Percentiles rank a stretch among this genome's conserved stretches.
Conservation (phyloP, 2,113 vertebrate species). For the Desmodus rotundus region DNA sequence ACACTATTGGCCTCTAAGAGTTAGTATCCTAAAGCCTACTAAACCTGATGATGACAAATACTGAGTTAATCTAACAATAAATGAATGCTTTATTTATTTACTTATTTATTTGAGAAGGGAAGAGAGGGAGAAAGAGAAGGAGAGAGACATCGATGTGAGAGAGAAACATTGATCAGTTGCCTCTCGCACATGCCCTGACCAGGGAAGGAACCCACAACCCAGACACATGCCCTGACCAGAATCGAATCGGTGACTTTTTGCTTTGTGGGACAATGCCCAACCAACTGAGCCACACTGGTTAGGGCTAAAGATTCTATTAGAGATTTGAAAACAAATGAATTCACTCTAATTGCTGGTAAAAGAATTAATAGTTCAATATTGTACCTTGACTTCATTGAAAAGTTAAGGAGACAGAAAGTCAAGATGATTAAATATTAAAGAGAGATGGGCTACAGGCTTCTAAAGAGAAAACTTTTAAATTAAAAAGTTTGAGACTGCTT, state of each 20-base stretch:
- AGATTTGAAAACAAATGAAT: conserved; percentile 29
- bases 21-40: background rate
- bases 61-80: background rate
- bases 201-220: no score
- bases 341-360: background rate
- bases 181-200: no score
- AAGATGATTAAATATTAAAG: conserved; percentile 23
- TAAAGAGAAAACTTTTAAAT: background rate
- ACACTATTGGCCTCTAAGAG: background rate
- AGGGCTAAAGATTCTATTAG: background rate
- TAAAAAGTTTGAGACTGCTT: background rate
- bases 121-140: no score
- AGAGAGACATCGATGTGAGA: no score
- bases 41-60: background rate
- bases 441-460: background rate
- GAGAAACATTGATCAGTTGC: no score
- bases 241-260: no score
- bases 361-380: conserved; percentile 10
- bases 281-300: no score
- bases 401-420: background rate
- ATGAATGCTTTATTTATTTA: background rate
- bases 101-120: no score
- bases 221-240: no score
- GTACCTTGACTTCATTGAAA: background rate
- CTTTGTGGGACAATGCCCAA: no score